Conservation (phyloP, 2,797 vertebrate species). For the Rhinophrynus dorsalis region DNA sequence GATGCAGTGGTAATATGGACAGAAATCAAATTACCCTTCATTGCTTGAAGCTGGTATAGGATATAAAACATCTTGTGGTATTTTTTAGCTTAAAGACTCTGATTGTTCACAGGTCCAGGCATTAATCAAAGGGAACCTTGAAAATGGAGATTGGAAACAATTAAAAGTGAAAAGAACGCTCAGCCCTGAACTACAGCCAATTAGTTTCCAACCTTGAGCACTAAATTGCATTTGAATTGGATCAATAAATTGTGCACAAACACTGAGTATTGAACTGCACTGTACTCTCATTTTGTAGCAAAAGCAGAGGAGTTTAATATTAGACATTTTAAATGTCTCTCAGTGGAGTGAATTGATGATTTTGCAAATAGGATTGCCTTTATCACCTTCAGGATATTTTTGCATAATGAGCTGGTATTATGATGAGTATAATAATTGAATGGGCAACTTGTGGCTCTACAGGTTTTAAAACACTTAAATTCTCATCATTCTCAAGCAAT, state of each 20-base stretch:
- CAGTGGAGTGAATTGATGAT: background rate
- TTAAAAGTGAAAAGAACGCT: conserved; percentile 34
- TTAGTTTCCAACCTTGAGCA: conserved; percentile 39
- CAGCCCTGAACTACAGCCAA: conserved; percentile 38
- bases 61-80: background rate
- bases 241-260: conserved; percentile 45
- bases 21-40: conserved; percentile 23
- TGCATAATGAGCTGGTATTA: background rate
- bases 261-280: conserved; percentile 11
- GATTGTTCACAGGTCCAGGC: background rate
- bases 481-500: too few relatives aligned
- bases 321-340: conserved; percentile 2
- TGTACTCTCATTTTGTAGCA: conserved; percentile 6
- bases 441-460: too few relatives aligned
- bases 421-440: background rate
- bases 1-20: conserved; percentile 6
- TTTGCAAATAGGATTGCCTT: background rate
- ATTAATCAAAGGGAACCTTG: conserved; percentile 36
- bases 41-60: conserved; percentile 10
- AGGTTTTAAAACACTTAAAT: too few relatives aligned
- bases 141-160: conserved; percentile 23
- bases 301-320: conserved; percentile 1
- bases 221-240: conserved; percentile 46
- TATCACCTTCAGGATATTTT: background rate
- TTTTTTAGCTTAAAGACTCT: conserved; percentile 28